Conservation (phyloP, 2,113 vertebrate genomes). For the Crotalus helleri region DNA sequence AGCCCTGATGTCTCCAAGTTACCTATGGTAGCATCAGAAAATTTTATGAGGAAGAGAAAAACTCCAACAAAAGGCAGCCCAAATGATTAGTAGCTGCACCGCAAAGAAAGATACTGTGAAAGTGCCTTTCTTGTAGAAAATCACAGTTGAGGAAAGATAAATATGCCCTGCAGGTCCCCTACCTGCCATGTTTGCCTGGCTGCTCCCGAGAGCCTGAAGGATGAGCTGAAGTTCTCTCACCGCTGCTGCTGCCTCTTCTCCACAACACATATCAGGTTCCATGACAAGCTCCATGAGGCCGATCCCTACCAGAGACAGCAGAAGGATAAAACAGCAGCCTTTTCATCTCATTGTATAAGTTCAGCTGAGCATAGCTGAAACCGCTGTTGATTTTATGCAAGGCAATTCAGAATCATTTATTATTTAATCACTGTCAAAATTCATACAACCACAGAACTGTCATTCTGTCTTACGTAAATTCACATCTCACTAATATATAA, state of each 20-base stretch:
- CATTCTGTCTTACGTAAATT: constrained; percentile 15
- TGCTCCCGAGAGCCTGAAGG: constrained; percentile 90
- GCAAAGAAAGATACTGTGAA: constrained; percentile 39
- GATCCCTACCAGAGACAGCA: constrained; percentile 74
- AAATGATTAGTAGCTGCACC: constrained; percentile 12
- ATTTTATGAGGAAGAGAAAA: neutral
- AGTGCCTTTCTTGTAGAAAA: neutral
- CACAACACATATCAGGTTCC: constrained; percentile 95
- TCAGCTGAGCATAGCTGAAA: constrained; percentile 32
- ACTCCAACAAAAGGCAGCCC: constrained; percentile 2
- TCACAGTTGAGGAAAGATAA: neutral
- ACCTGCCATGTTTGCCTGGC: constrained; percentile 97
- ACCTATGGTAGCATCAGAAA: constrained; percentile 28
- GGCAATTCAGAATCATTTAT: constrained; percentile 3
- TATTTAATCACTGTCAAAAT: constrained; percentile 44
- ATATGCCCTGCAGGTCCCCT: constrained; percentile 28
- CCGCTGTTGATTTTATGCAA: neutral
- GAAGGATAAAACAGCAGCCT: constrained; percentile 36
- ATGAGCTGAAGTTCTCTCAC: constrained; percentile 95
- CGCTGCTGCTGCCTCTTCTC: constrained; percentile 90
- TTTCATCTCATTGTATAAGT: constrained; percentile 40
- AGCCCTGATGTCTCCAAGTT: constrained; percentile 19
- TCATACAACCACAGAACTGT: constrained; percentile 1
- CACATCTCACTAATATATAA: constrained; percentile 9
- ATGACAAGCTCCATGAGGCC: constrained; percentile 98